These are phyloP conservation scores for Aegithalos caudatus DNA, from an alignment of 2,113 vertebrate genomes.

Conservation along the genomic window DNA sequence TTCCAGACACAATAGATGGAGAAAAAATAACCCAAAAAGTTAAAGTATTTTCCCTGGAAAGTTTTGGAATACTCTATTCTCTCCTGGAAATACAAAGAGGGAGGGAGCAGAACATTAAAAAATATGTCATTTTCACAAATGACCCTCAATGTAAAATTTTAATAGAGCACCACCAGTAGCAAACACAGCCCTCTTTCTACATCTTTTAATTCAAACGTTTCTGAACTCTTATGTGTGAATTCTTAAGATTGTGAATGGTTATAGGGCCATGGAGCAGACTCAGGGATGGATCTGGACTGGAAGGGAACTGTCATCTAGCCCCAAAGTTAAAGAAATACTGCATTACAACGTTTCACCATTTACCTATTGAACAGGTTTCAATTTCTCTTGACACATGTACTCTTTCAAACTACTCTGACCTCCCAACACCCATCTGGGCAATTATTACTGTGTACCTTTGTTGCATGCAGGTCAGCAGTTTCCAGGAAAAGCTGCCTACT, in stretches of 20 bases:
- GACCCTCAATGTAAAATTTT: neutral
- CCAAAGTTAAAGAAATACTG: neutral
- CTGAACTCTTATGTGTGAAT: neutral
- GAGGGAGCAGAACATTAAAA: neutral
- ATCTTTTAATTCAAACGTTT: neutral
- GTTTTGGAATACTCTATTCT: slow-evolving; percentile 98
- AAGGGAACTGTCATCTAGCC: neutral
- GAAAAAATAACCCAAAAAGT: slow-evolving; percentile 98
- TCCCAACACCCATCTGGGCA: neutral
- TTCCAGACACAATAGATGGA: slow-evolving; percentile 99
- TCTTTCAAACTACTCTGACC: neutral
- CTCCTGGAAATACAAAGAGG: slow-evolving; percentile 76
- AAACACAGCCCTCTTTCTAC: neutral
- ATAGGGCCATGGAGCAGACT: neutral
- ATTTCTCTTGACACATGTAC: neutral
- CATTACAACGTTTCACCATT: neutral
- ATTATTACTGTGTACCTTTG: slow-evolving; percentile 80
- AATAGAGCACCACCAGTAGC: neutral
- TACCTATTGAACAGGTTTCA: neutral
- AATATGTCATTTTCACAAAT: neutral
- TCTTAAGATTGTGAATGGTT: neutral
- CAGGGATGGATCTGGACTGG: neutral
- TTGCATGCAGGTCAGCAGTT: slow-evolving; percentile 94
- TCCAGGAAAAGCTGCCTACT: slow-evolving; percentile 97
- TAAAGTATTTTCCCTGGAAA: slow-evolving; percentile 98